phyloP scores from a whole-genome alignment of 1,140 invertebrate genomes.

The Leptinotarsa undecemlineata region DNA sequence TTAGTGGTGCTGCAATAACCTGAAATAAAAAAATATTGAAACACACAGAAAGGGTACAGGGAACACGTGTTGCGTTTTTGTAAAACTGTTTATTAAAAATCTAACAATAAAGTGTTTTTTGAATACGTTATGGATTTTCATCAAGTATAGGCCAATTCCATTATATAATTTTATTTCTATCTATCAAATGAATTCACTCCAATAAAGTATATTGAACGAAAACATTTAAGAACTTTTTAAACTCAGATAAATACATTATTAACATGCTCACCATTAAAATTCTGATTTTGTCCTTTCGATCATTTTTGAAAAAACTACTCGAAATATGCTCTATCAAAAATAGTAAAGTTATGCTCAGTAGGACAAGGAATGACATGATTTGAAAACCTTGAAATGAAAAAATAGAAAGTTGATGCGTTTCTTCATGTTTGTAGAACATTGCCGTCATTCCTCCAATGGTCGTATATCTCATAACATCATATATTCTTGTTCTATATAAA shows the following conservation, averaged over 20 bases:
- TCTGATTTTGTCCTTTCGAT: not conserved
- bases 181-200: no score
- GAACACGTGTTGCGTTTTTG: no score
- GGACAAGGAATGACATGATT: not conserved
- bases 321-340: not conserved
- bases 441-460: not conserved
- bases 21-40: not conserved
- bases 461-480: not conserved
- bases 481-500: not conserved
- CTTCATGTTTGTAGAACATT: not conserved
- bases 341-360: not conserved
- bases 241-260: not conserved
- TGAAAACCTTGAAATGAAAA: not conserved
- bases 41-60: no score
- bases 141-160: no score
- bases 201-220: no score
- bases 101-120: no score
- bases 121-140: no score
- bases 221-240: not conserved
- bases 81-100: no score
- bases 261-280: not conserved
- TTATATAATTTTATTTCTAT: no score
- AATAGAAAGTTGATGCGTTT: not conserved
- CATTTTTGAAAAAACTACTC: not conserved
- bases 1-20: not conserved